Base-by-base conservation (phyloP, 2,797 vertebrate genomes). In the Euthynnus affinis region DNA sequence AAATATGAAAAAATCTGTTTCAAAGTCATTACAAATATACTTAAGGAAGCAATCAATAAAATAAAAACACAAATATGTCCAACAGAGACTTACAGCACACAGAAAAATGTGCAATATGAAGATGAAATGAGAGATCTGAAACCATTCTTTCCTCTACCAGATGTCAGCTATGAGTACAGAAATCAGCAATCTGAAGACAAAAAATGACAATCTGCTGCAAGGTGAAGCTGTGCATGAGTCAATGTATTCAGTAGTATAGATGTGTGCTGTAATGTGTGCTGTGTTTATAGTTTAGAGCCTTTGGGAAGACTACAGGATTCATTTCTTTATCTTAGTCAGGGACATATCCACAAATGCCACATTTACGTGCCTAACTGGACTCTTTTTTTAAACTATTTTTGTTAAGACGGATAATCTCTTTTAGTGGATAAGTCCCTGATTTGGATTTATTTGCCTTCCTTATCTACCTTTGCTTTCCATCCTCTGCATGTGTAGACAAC, bases 191-290 rank as follows among this genome's bases (percentile, higher is more conserved):
- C 72, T 90, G 78, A 91, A 80, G 81, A 81, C 84, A 75, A 89
- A 87, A 81, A 88, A 90, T 57, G 82, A 85, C 57, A 92, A 60
- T 85, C 85, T 84, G 34, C 86, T 87, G 78, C 87, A 87, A 96
- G 95, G 94, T 95, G 93, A 92, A 71, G 62, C 62, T 74, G 23
- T 85, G 70, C 52, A 77, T 79, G 25, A 58, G 60, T 77, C 25
- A 13, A 12, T 81, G 46, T 55, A 61, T 74, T 86, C 25, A 66
- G 22, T 78, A 76, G 58, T 9, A 49, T 80, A 84, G 57, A 66
- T 52, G 5, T 77, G 71, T 82, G 74, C 34, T 71, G 68, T 87
- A 48, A 23, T 64, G n/a, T 70, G 57, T 80, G 49, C 22, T 12
- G 4, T 81, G 37, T 72, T 78, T 55, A 3, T 42, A 18, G 17